Evolutionary conservation across 1,140 invertebrate genomes (phyloP).

Genomic region (Apis mellifera): Amel_HAv3.1 CM009933.2:7419001-7419500

Average conservation of each 20-base stretch:
- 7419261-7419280: slow-evolving; percentile 6
- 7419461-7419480: slow-evolving; percentile 30
- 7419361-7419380: slow-evolving; percentile 24
- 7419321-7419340: not conserved
- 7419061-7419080: slow-evolving; percentile 76
- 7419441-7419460: slow-evolving; percentile 53
- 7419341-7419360: slow-evolving; percentile 33
- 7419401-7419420: slow-evolving; percentile 54
- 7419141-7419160: slow-evolving; percentile 24
- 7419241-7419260: not conserved
- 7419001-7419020: slow-evolving; percentile 39
- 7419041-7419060: slow-evolving; percentile 48
- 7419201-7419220: slow-evolving; percentile 61
- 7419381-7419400: slow-evolving; percentile 12
- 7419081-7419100: slow-evolving; percentile 82
- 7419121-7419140: slow-evolving; percentile 71
- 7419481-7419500: slow-evolving; percentile 60
- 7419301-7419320: not conserved
- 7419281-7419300: not conserved
- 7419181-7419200: slow-evolving; percentile 62
- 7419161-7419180: slow-evolving; percentile 67
- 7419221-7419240: slow-evolving; percentile 53
- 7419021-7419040: slow-evolving; percentile 32
- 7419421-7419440: slow-evolving; percentile 62
- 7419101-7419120: slow-evolving; percentile 81